Percentiles rank a stretch among this genome's conserved stretches.
These are phyloP conservation scores for Nothura maculosa DNA, from an alignment of 2,797 vertebrate genomes.

Conservation along the genomic window DNA sequence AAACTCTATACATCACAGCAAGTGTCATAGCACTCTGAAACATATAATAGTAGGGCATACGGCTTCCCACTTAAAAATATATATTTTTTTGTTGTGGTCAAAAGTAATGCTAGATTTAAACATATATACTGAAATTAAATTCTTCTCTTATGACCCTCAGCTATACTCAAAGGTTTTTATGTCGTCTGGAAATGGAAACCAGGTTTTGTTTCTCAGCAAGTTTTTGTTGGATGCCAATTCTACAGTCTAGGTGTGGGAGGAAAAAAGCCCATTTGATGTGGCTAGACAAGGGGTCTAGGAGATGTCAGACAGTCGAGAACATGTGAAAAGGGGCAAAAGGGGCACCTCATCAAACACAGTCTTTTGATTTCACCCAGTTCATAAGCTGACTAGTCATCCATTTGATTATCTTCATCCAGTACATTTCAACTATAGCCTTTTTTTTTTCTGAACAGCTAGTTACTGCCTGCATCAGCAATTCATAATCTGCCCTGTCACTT, in stretches of 20 bases:
- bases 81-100: neutral
- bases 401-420: neutral
- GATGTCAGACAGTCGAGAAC: neutral
- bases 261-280: accelerated
- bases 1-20: neutral
- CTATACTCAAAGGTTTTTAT: neutral
- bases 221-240: neutral
- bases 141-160: neutral
- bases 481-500: neutral
- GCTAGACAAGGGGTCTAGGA: neutral
- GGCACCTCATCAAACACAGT: accelerated
- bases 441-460: neutral
- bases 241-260: neutral
- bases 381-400: neutral
- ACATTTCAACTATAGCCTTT: neutral
- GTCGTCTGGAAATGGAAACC: neutral
- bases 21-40: neutral
- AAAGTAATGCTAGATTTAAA: neutral
- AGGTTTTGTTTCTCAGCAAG: neutral
- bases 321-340: neutral
- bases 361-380: neutral
- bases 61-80: neutral
- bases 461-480: slow-evolving; percentile 1
- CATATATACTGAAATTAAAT: neutral
- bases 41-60: neutral